Base-by-base conservation (phyloP, 2,113 vertebrate species). In the Stomatorhinus ivindoensis region DNA sequence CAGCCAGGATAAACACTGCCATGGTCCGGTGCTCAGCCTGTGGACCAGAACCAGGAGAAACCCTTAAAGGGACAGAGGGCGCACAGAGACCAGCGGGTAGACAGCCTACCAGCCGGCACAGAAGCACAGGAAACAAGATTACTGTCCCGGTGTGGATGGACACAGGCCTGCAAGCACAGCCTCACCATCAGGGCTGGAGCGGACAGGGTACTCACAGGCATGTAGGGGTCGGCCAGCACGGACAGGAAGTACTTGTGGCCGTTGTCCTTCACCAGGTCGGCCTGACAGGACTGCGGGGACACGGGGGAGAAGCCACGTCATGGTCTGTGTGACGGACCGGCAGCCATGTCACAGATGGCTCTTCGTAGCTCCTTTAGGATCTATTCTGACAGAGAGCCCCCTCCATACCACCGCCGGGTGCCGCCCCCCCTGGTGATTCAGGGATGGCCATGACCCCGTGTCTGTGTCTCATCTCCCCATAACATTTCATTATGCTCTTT, bases 221-320 rank as follows among this genome's bases (percentile, higher is more conserved):
- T 99, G 93, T 99, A 99, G 0, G 96, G 98, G 92, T 99, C 98
- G 0, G 98, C 97, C 93, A 99, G 89, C 88, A 99, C 98, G 0
- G 98, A 99, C n/a, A 99, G 96, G 95, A 99, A 99, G 93, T 99
- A 99, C 92, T 99, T 99, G 96, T 99, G 98, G 0, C 98, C 98
- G 1, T 97, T 99, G 96, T 99, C 98, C 95, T 99, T 99, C 90
- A 99, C 98, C 84, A 99, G 96, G 93, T 99, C 98, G 15, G 98
- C 98, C 91, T 99, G 98, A 95, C 98, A 99, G 0, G 98, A 99
- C 98, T 99, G 94, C 11, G 91, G 94, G 9, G 24, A 39, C 35
- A 76, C 24, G 46, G 17, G 53, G 46, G 53, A 83, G 48, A 31
- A 47, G 35, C 15, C 61, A 27, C 9, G 61, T 65, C n/a, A 55